Evolutionary conservation across 2,113 vertebrate genomes (phyloP).

Genomic region (Polyodon spathula): DNA sequence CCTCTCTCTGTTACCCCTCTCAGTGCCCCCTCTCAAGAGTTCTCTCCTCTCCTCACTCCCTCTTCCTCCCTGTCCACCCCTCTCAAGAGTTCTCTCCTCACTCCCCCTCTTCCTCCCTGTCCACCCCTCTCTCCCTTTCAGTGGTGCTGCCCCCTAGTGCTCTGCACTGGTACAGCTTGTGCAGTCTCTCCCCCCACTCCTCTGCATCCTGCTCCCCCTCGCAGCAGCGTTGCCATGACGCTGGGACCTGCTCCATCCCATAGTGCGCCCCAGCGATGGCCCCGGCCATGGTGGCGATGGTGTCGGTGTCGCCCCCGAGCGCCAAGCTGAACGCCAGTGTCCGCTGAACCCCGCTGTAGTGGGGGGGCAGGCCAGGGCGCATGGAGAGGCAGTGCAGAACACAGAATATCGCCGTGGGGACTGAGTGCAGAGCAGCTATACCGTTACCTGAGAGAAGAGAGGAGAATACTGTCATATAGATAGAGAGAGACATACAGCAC

Average conservation of each 20-base stretch:
- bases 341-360: slow-evolving; percentile 75
- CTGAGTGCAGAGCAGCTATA: slow-evolving; percentile 85
- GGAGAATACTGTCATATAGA: too few relatives aligned
- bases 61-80: too few relatives aligned
- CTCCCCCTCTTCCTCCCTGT: too few relatives aligned
- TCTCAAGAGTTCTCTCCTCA: too few relatives aligned
- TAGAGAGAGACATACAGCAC: not conserved
- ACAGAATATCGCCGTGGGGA: slow-evolving; percentile 94
- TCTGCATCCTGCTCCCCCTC: slow-evolving; percentile 81
- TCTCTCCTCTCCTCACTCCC: too few relatives aligned
- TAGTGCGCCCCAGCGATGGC: slow-evolving; percentile 94
- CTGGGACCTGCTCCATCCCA: slow-evolving; percentile 71
- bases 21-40: too few relatives aligned
- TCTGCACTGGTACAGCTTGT: slow-evolving; percentile 59
- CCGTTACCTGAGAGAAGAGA: slow-evolving; percentile 68
- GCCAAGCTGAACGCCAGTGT: slow-evolving; percentile 87
- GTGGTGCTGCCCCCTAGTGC: slow-evolving; percentile 25
- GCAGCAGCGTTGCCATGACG: slow-evolving; percentile 77
- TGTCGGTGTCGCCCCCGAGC: slow-evolving; percentile 96
- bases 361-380: slow-evolving; percentile 69
- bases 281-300: slow-evolving; percentile 96
- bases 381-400: slow-evolving; percentile 86
- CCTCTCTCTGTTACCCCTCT: too few relatives aligned
- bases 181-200: slow-evolving; percentile 62
- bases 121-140: too few relatives aligned